Percentiles rank a stretch among this genome's conserved stretches.
phyloP scores from a whole-genome alignment of 2,888 invertebrate genomes.

The Lutraria lutraria region DNA sequence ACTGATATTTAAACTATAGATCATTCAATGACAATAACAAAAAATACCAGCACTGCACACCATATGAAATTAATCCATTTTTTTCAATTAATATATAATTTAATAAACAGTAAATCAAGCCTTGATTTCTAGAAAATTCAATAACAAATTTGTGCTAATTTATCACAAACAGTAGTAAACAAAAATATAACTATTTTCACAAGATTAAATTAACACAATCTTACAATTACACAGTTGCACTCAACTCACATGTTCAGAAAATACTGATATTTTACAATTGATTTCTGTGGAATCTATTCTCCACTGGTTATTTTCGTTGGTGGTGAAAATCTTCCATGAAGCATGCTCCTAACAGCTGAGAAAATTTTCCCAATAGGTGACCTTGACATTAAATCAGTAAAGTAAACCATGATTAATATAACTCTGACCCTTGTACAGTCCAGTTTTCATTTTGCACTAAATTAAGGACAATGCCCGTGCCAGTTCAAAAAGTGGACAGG shows the following conservation, averaged over 20 bases:
- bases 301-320: background rate
- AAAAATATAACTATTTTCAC: background rate
- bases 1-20: no score
- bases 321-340: background rate
- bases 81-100: no score
- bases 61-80: no score
- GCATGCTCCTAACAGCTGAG: background rate
- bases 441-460: background rate
- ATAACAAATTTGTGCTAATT: no score
- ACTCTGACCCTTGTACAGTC: background rate
- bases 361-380: slow-evolving; percentile 16
- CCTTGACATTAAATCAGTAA: background rate
- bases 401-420: background rate
- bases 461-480: background rate
- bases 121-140: no score
- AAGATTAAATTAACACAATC: background rate
- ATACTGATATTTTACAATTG: background rate
- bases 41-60: no score
- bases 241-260: background rate
- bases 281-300: background rate
- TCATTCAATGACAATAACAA: no score
- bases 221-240: background rate
- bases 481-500: no score
- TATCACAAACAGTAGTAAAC: no score
- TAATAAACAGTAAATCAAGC: no score